Conservation (phyloP, 2,797 vertebrate species). For the Smutsia temminckii region DNA sequence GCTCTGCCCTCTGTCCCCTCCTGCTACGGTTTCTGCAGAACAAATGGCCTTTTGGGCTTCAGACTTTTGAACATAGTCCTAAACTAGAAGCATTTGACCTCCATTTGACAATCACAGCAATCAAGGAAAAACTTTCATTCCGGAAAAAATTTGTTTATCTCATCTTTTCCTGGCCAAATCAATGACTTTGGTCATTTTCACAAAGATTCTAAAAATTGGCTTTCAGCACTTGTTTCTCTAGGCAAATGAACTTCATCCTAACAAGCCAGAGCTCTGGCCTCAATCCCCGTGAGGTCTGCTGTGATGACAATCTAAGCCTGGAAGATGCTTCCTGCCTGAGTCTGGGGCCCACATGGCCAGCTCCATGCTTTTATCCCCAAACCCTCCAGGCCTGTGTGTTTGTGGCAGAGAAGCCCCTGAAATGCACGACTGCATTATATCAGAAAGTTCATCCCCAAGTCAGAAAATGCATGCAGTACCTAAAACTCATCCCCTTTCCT, state of each 20-base stretch:
- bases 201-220: not conserved
- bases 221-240: not conserved
- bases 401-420: not conserved
- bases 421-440: not conserved
- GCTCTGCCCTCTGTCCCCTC: not conserved
- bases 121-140: not conserved
- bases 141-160: not conserved
- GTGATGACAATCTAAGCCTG: not conserved
- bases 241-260: not conserved
- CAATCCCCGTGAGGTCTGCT: not conserved
- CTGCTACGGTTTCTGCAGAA: not conserved
- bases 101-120: not conserved
- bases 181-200: not conserved
- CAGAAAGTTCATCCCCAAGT: not conserved
- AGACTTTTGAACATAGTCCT: not conserved
- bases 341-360: not conserved
- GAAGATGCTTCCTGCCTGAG: not conserved
- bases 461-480: not conserved
- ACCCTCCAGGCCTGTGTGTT: not conserved
- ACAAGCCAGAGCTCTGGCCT: not conserved
- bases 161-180: not conserved
- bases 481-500: not conserved
- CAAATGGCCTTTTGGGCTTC: not conserved
- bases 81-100: not conserved
- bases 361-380: not conserved